These are phyloP conservation scores for Conistra vaccinii DNA, from an alignment of 2,888 invertebrate species.

Conservation along the genomic window DNA sequence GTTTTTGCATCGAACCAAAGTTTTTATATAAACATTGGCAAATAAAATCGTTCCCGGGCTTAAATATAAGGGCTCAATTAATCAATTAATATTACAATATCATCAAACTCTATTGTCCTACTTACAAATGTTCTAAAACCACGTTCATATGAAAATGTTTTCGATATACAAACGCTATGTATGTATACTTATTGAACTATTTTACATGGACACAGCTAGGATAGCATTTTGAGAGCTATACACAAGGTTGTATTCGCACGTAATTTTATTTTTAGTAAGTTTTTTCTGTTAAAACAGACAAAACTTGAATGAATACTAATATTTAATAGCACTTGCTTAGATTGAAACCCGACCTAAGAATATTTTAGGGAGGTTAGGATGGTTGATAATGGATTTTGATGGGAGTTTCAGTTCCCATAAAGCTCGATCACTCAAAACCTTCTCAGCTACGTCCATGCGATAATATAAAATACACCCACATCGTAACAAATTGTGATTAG, in stretches of 20 bases:
- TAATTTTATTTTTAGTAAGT: not conserved
- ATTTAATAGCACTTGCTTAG: not conserved
- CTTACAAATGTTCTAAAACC: conserved; percentile 82
- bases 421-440: conserved; percentile 20
- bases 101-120: conserved; percentile 74
- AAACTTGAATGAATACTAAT: not conserved
- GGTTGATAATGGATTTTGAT: not conserved
- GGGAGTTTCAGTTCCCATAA: not conserved
- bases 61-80: conserved; percentile 67
- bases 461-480: conserved; percentile 87
- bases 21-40: conserved; percentile 2
- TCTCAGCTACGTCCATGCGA: conserved; percentile 44
- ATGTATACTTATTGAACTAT: conserved; percentile 83
- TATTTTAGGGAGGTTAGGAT: not conserved
- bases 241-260: not conserved
- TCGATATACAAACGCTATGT: conserved; percentile 88
- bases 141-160: conserved; percentile 84
- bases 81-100: conserved; percentile 64
- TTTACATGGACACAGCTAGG: conserved; percentile 52
- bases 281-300: not conserved
- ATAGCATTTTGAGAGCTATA: conserved; percentile 15
- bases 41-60: conserved; percentile 56
- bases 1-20: not conserved
- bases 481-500: conserved; percentile 85
- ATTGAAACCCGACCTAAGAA: not conserved